A percentile compares a stretch with the other conserved stretches of the same genome.
Conservation (phyloP, 2,888 invertebrate genomes). For the Ennomos erosarius region DNA sequence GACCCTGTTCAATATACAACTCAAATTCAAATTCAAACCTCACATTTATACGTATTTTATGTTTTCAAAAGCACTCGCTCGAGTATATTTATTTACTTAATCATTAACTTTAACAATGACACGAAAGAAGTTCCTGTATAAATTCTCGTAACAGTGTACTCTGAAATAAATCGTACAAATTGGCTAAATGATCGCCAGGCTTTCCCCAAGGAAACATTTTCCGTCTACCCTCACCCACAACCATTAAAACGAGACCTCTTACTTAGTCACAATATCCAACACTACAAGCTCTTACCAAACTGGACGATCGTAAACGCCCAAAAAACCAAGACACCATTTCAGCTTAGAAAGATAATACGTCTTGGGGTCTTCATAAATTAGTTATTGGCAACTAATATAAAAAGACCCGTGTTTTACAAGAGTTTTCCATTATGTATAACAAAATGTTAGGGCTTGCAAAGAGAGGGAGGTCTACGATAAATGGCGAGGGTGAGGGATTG, state of each 20-base stretch:
- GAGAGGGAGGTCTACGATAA: slow-evolving; percentile 20
- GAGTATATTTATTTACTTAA: background rate
- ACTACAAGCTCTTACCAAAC: slow-evolving; percentile 8
- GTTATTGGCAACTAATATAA: slow-evolving; percentile 17
- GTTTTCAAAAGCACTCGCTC: too few species aligned
- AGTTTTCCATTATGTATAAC: slow-evolving; percentile 28
- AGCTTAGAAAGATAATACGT: slow-evolving; percentile 1
- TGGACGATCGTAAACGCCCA: slow-evolving; percentile 1
- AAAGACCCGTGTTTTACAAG: slow-evolving; percentile 27
- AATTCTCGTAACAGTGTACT: slow-evolving; percentile 9
- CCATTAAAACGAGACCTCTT: slow-evolving; percentile 7
- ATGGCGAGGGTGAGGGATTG: slow-evolving; percentile 25
- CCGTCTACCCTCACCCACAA: slow-evolving; percentile 1
- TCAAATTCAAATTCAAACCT: too few species aligned
- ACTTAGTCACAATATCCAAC: background rate
- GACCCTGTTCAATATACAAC: too few species aligned
- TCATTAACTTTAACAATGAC: slow-evolving; percentile 11
- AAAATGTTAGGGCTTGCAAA: slow-evolving; percentile 15
- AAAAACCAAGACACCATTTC: slow-evolving; percentile 3
- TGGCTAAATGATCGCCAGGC: slow-evolving; percentile 19
- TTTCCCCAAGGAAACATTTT: slow-evolving; percentile 18
- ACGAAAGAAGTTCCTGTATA: slow-evolving; percentile 1
- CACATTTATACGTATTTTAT: too few species aligned
- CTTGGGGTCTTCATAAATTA: slow-evolving; percentile 2
- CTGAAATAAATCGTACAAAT: slow-evolving; percentile 26